Evolutionary conservation across 2,888 invertebrate genomes (phyloP).

Genomic region (Catocala nupta): DNA sequence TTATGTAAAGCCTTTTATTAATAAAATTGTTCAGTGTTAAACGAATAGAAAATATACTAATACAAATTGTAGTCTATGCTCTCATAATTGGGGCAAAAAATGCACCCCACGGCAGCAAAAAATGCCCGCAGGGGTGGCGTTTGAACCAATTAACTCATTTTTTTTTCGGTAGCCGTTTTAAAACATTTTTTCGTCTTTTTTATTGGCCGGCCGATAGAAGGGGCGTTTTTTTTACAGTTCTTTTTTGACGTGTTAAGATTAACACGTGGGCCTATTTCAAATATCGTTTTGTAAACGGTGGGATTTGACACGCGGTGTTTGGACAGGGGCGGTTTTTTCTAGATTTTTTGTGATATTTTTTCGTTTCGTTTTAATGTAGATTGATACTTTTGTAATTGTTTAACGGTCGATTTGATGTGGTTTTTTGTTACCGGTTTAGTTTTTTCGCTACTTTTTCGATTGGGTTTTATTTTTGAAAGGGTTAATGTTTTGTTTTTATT

Average conservation of each 20-base stretch:
- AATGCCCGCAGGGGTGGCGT: constrained; percentile 72
- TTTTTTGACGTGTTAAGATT: constrained; percentile 73
- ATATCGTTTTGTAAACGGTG: constrained; percentile 68
- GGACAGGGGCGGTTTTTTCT: constrained; percentile 59
- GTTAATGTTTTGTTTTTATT: background rate
- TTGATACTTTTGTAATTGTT: constrained; percentile 75
- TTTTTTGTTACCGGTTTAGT: constrained; percentile 51
- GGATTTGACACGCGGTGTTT: constrained; percentile 79
- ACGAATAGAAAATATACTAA: constrained; percentile 68
- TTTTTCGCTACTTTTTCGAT: constrained; percentile 19
- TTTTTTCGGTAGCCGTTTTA: constrained; percentile 70
- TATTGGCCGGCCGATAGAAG: constrained; percentile 73
- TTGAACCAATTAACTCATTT: constrained; percentile 81
- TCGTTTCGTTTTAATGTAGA: constrained; percentile 54
- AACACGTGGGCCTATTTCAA: constrained; percentile 69
- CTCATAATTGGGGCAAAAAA: constrained; percentile 80
- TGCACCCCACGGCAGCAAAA: constrained; percentile 70
- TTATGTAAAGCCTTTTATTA: constrained; percentile 35
- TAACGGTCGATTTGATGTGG: constrained; percentile 72
- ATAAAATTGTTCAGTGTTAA: constrained; percentile 66
- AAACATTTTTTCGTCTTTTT: constrained; percentile 72
- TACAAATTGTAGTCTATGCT: constrained; percentile 69
- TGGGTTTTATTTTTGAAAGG: background rate
- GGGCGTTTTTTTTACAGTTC: constrained; percentile 74
- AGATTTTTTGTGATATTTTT: constrained; percentile 50